Evolutionary conservation across 2,113 vertebrate genomes (phyloP).

Genomic region (Anguilla rostrata): DNA sequence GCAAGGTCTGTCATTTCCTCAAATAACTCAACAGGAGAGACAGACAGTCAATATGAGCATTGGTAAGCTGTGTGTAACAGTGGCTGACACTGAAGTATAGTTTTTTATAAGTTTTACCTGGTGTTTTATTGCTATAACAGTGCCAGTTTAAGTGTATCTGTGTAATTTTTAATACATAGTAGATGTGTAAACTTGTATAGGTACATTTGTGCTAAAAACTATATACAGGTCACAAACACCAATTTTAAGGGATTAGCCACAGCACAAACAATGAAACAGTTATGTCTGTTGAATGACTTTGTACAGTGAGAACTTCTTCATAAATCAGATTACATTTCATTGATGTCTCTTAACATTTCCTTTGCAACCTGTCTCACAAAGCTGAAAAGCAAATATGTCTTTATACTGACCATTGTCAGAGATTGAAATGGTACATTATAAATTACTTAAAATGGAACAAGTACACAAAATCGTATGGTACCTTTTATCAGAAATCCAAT

Average conservation of each 20-base stretch:
- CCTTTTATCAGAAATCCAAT: not conserved
- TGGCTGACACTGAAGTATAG: not conserved
- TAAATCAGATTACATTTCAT: not conserved
- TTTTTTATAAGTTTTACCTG: not conserved
- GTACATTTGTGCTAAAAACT: not conserved
- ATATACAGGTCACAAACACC: not conserved
- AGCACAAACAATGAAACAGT: not conserved
- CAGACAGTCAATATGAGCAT: slow-evolving; percentile 11
- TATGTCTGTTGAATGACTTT: not conserved
- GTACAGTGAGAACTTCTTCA: not conserved
- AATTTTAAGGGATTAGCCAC: not conserved
- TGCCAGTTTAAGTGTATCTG: not conserved
- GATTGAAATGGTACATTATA: not conserved
- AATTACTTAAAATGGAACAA: not conserved
- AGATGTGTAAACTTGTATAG: not conserved
- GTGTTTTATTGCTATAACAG: not conserved
- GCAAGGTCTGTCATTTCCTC: slow-evolving; percentile 55
- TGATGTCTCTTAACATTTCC: not conserved
- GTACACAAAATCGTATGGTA: not conserved
- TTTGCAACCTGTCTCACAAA: not conserved
- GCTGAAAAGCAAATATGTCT: not conserved
- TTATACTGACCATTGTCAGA: not conserved
- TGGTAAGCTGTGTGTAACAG: not conserved
- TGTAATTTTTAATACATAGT: not conserved
- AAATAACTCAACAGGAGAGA: slow-evolving; percentile 6